phyloP scores from a whole-genome alignment of 2,888 invertebrate genomes.

The Andrena bucephala region DNA sequence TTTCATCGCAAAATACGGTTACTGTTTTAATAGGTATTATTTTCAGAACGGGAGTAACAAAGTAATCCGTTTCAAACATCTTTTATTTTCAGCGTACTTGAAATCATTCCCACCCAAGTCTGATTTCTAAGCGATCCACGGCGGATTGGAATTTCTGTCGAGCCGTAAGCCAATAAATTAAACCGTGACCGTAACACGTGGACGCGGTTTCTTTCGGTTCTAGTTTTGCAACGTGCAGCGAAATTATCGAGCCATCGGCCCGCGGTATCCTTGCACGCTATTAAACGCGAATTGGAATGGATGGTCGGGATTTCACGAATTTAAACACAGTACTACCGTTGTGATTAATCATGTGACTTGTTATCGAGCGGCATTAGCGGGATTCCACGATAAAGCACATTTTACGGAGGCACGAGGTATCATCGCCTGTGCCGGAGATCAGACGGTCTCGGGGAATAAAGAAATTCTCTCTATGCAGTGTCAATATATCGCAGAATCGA shows the following conservation, averaged over 20 bases:
- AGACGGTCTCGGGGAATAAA: slow-evolving; percentile 29
- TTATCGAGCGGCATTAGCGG: slow-evolving; percentile 41
- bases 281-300: neutral
- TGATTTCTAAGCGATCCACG: neutral
- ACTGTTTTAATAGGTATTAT: no score
- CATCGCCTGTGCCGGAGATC: neutral
- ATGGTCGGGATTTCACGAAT: neutral
- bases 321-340: neutral
- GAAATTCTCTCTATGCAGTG: slow-evolving; percentile 27
- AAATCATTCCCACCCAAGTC: neutral
- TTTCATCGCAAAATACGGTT: no score
- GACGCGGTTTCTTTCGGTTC: neutral
- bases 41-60: no score
- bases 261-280: neutral
- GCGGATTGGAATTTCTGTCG: neutral
- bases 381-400: slow-evolving; percentile 32
- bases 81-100: neutral
- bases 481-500: slow-evolving; percentile 34
- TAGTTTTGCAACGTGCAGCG: neutral
- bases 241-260: neutral
- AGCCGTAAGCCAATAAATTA: neutral
- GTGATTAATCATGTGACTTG: slow-evolving; percentile 45
- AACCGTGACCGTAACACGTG: neutral
- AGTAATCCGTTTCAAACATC: no score
- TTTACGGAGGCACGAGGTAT: neutral